A percentile compares a stretch with the other conserved stretches of the same genome.
Conservation (phyloP, 2,797 vertebrate genomes). For the Anomalospiza imberbis region DNA sequence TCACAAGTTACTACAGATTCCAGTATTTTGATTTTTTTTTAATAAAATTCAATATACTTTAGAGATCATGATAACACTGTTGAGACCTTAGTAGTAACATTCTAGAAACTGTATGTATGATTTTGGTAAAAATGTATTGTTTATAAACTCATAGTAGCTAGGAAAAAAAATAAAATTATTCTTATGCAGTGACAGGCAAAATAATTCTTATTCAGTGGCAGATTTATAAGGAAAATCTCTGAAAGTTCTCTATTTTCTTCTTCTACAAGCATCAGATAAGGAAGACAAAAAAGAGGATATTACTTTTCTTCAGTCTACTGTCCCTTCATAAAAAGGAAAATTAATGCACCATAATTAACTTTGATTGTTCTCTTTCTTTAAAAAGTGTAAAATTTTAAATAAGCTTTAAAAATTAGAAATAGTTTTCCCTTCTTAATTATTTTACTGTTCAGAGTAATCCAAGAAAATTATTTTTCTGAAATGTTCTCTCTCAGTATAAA, state of each 20-base stretch:
- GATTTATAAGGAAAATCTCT: background rate
- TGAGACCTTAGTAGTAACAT: background rate
- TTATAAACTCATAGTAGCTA: background rate
- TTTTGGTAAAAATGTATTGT: rapidly evolving
- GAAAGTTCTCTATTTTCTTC: background rate
- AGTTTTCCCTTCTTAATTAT: background rate
- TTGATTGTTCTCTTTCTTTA: background rate
- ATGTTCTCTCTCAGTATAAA: background rate
- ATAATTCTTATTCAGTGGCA: background rate
- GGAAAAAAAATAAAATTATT: background rate
- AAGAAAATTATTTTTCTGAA: background rate
- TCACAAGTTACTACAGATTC: background rate
- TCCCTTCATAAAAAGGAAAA: background rate
- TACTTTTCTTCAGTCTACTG: background rate
- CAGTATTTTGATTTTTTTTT: background rate
- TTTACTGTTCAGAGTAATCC: background rate
- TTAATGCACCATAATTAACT: background rate
- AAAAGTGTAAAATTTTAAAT: background rate
- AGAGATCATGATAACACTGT: background rate
- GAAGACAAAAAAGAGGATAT: background rate
- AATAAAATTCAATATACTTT: background rate
- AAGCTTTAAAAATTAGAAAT: background rate
- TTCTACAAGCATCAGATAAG: background rate
- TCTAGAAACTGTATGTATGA: background rate
- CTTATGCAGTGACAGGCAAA: background rate